Evolutionary conservation across 2,113 vertebrate species (phyloP).

Genomic region (Gopherus flavomarginatus): DNA sequence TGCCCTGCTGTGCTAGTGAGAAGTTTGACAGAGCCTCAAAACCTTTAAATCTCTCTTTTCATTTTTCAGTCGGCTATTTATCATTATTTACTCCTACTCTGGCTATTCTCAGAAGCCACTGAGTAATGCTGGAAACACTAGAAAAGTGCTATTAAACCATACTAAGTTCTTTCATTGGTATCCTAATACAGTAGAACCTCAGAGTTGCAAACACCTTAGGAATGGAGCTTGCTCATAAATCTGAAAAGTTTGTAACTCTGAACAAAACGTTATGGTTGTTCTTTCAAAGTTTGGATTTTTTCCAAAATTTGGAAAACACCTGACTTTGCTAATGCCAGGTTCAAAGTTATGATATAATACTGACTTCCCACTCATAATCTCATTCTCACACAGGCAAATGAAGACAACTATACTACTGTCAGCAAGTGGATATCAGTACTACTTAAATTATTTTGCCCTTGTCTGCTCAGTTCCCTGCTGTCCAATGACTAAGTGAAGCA

Average conservation of each 20-base stretch:
- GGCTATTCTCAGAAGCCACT: neutral
- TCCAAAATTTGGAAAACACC: neutral
- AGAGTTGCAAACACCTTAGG: no score
- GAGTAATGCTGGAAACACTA: neutral
- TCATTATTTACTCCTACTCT: neutral
- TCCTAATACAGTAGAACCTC: no score
- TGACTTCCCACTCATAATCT: neutral
- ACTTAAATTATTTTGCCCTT: neutral
- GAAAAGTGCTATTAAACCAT: neutral
- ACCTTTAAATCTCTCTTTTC: neutral
- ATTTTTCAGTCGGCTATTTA: neutral
- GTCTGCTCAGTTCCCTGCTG: neutral
- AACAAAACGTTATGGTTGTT: no score
- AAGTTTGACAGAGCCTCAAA: neutral
- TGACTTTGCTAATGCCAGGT: neutral
- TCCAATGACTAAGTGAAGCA: neutral
- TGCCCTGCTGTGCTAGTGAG: neutral
- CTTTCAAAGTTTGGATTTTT: neutral
- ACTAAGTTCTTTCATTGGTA: neutral
- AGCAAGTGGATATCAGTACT: neutral
- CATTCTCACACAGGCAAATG: neutral
- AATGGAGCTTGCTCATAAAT: no score
- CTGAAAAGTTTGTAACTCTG: no score
- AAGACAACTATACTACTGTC: fast-evolving
- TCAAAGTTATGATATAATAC: neutral